phyloP scores from a whole-genome alignment of 2,113 vertebrate genomes.

The Python bivittatus region DNA sequence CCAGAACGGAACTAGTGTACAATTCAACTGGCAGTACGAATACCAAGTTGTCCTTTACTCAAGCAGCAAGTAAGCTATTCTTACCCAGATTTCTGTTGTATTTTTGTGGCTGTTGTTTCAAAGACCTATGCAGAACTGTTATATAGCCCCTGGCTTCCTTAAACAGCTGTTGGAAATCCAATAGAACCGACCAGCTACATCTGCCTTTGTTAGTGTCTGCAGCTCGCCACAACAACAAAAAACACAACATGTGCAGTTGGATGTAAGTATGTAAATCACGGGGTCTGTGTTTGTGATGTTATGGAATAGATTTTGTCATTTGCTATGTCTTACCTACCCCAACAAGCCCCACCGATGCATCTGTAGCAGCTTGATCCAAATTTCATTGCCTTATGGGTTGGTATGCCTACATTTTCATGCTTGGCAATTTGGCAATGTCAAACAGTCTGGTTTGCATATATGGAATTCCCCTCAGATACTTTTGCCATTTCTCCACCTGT shows the following conservation, averaged over 20 bases:
- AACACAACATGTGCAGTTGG: no score
- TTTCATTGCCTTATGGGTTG: not conserved
- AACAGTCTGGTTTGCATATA: not conserved
- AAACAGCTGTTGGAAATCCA: not conserved
- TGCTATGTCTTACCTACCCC: no score
- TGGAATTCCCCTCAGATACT: not conserved
- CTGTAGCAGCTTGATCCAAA: not conserved
- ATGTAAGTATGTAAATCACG: no score
- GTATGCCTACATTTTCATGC: not conserved
- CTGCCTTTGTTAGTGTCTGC: not conserved
- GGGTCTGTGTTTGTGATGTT: no score
- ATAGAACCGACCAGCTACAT: not conserved
- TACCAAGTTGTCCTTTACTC: not conserved
- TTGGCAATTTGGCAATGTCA: not conserved
- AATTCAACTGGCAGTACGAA: not conserved
- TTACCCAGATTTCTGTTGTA: not conserved
- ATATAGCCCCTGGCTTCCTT: not conserved
- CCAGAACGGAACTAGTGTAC: not conserved
- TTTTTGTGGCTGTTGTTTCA: not conserved
- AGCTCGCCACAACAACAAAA: not conserved
- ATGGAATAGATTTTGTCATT: no score
- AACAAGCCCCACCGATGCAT: not conserved
- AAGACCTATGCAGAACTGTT: not conserved
- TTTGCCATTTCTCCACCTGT: not conserved
- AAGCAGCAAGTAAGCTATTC: not conserved